Base-by-base conservation (phyloP, 2,888 invertebrate species). In the Amorpha juglandis region DNA sequence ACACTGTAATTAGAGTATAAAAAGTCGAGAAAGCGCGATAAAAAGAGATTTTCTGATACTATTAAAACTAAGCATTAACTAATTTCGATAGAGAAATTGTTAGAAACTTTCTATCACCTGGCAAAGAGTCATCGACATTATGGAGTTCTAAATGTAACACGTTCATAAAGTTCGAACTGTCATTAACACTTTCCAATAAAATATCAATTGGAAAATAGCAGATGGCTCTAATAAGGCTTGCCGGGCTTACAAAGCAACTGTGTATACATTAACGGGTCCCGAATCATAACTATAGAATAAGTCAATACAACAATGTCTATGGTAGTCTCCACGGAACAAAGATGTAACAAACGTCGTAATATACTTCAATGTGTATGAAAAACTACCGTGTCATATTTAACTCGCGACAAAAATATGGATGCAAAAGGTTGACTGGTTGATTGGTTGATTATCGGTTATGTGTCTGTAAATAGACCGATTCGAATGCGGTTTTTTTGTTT, bases 161-260 rank as follows among this genome's bases (percentile, higher is more conserved):
- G 38, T 58, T 58, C 58, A 58, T 58, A 58, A 58, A 58, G 19
- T 19, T 58, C 42, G 19, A 58, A 42, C 42, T 58, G 19, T 58
- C 58, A 58, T 58, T 58, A 58, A 58, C 58, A 58, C 58, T 58
- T 58, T 58, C 58, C 38, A 58, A 58, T 42, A 58, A 58, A 58
- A 58, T 58, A 58, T 58, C 38, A 58, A 19, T 42, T 38, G 42
- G 42, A 58, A 42, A 42, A 58, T 58, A 58, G 58, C 58, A 58
- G 58, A 58, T 58, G 58, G 58, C 58, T 19, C 58, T 58, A 75
- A 69, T 70, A 72, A 58, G 53, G 69, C 70, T 12, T 19, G 19
- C 58, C 42, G 12, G 38, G 38, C 38, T n/a, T 12, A 38, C 52
- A 52, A 50, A 19, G 55, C 35, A 35, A 16, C 35, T 35, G 38